Evolutionary conservation across 2,888 invertebrate species (phyloP).

Genomic region (Hymenopus coronatus): DNA sequence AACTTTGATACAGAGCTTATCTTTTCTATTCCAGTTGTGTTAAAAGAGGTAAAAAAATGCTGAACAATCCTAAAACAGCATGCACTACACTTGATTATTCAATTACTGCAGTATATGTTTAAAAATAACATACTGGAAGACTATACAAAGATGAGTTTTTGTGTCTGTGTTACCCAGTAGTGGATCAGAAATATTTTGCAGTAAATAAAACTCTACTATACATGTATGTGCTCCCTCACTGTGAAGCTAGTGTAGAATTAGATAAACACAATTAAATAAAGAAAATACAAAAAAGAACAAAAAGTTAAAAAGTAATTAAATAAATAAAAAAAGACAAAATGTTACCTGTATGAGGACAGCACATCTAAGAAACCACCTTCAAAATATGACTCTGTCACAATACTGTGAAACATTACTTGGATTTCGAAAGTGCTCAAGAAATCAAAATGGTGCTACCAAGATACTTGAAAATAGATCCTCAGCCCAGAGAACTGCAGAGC

Average conservation of each 20-base stretch:
- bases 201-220: not conserved
- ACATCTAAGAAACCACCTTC: not conserved
- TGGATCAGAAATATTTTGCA: not conserved
- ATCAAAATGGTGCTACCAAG: constrained; percentile 36
- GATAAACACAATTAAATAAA: not conserved
- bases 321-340: not conserved
- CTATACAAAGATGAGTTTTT: not conserved
- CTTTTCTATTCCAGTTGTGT: not conserved
- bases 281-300: not conserved
- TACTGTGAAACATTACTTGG: constrained; percentile 20
- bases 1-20: not conserved
- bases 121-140: not conserved
- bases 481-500: not conserved
- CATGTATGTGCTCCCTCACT: not conserved
- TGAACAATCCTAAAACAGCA: not conserved
- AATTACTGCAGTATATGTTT: not conserved
- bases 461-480: not conserved
- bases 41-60: not conserved
- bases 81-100: not conserved
- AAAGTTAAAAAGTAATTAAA: not conserved
- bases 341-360: not conserved
- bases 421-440: constrained; percentile 36
- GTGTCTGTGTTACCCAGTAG: not conserved
- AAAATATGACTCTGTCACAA: not conserved
- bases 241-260: not conserved